Evolutionary conservation across 2,797 vertebrate species (phyloP).

Genomic region (Xerus rutilus): DNA sequence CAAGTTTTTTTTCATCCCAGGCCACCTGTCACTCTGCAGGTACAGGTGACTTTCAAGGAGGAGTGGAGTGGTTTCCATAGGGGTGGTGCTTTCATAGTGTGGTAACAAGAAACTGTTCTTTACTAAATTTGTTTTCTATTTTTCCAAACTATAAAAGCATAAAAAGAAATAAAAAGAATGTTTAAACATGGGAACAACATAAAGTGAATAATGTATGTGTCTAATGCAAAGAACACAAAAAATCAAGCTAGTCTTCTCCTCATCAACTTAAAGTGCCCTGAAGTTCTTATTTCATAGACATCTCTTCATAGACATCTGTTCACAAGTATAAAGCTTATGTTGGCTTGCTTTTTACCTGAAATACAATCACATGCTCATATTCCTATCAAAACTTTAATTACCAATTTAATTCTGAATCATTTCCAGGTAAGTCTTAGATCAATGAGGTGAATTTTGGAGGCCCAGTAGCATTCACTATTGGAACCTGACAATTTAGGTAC

Average conservation of each 20-base stretch:
- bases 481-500: neutral
- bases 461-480: fast-evolving
- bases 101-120: neutral
- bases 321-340: too few species aligned
- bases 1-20: neutral
- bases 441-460: neutral
- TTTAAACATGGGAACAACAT: neutral
- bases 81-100: neutral
- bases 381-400: neutral
- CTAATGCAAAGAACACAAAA: neutral
- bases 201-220: neutral
- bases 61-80: too few species aligned
- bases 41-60: fast-evolving
- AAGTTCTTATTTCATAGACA: neutral
- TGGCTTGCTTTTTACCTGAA: neutral
- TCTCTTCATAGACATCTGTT: neutral
- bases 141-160: neutral
- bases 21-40: neutral
- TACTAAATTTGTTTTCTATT: neutral
- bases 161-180: neutral
- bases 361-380: neutral
- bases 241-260: neutral
- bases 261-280: neutral
- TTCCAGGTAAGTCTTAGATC: neutral
- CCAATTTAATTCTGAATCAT: neutral